phyloP scores from a whole-genome alignment of 1,140 invertebrate species.

The Adelges cooleyi region DNA sequence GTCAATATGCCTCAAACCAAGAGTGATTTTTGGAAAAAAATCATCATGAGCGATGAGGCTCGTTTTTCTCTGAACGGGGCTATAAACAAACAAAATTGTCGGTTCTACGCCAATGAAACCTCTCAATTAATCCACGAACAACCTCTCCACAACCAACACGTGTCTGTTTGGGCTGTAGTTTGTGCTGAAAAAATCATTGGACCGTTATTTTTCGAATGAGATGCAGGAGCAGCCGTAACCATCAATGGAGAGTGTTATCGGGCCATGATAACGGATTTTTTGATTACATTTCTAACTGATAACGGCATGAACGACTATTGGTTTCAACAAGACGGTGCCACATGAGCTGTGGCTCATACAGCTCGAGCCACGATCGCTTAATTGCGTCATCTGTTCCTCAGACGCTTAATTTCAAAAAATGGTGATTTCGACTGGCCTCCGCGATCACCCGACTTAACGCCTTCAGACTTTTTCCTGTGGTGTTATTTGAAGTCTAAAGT shows the following conservation, averaged over 20 bases:
- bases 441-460: background rate
- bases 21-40: slow-evolving; percentile 3
- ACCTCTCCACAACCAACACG: slow-evolving; percentile 36
- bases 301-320: background rate
- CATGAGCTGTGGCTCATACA: slow-evolving; percentile 34
- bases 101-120: slow-evolving; percentile 33
- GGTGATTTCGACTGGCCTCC: slow-evolving; percentile 34
- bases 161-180: slow-evolving; percentile 35
- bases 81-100: slow-evolving; percentile 38
- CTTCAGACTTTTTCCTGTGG: background rate
- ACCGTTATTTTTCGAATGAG: slow-evolving; percentile 24
- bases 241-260: background rate
- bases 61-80: slow-evolving; percentile 37
- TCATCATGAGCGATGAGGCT: slow-evolving; percentile 35
- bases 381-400: slow-evolving; percentile 32
- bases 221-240: background rate
- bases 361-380: slow-evolving; percentile 32
- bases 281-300: background rate
- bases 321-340: slow-evolving; percentile 33
- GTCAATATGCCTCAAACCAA: no score
- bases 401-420: slow-evolving; percentile 33
- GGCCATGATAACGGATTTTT: background rate
- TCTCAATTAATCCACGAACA: slow-evolving; percentile 34
- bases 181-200: slow-evolving; percentile 31
- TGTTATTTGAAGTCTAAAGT: background rate